A percentile compares a stretch with the other conserved stretches of the same genome.
Conservation (phyloP, 2,113 vertebrate species). For the Sapayoa aenigma region DNA sequence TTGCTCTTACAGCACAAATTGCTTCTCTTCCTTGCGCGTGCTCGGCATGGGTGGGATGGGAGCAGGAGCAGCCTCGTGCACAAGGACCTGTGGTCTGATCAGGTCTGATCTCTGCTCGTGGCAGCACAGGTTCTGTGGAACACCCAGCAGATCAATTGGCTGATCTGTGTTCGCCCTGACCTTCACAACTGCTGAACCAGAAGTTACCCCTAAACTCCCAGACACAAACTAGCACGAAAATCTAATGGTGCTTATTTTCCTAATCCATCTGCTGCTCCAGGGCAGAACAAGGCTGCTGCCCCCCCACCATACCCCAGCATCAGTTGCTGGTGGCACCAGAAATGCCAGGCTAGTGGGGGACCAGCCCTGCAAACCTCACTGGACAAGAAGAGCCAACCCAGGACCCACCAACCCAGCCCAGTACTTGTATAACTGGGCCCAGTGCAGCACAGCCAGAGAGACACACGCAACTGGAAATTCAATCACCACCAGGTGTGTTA, state of each 20-base stretch:
- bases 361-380: not conserved
- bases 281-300: not conserved
- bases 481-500: not conserved
- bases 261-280: constrained; percentile 29
- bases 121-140: not conserved
- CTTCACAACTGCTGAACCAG: not conserved
- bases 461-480: not conserved
- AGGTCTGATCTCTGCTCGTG: not conserved
- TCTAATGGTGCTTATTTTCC: fast-evolving
- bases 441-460: not conserved
- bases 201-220: not conserved
- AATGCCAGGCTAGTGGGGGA: not conserved
- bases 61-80: fast-evolving
- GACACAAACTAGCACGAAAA: not conserved
- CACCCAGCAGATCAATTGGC: not conserved
- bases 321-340: not conserved
- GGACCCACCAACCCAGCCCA: not conserved
- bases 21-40: not conserved
- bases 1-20: not conserved
- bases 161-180: not conserved
- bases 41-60: not conserved
- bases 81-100: not conserved
- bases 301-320: not conserved
- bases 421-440: not conserved
- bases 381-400: not conserved